A percentile compares a stretch with the other conserved stretches of the same genome.
phyloP scores from a whole-genome alignment of 2,888 invertebrate genomes.

The Brachypalpus laphriformis region DNA sequence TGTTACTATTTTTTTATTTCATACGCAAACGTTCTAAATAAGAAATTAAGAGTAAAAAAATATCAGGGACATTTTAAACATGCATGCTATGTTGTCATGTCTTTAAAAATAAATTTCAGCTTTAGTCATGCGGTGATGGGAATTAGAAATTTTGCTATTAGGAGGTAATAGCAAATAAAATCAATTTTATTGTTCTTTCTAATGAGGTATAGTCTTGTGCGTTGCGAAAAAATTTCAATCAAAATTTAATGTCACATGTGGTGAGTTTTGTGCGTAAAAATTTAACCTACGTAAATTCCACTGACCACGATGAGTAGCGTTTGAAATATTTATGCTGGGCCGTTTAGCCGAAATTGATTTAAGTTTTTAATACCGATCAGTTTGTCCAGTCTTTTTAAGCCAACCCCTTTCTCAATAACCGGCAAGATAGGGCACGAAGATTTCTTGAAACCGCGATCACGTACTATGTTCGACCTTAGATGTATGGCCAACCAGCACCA shows the following conservation, averaged over 20 bases:
- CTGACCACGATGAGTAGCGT: no score
- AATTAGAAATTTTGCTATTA: not conserved
- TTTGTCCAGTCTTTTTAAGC: no score
- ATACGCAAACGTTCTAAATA: not conserved
- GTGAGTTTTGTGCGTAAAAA: not conserved
- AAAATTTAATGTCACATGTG: not conserved
- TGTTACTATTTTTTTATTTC: conserved; percentile 1
- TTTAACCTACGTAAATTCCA: no score
- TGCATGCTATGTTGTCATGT: conserved; percentile 33
- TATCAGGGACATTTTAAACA: not conserved
- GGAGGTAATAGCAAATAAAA: not conserved
- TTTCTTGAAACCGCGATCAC: no score
- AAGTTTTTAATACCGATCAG: no score
- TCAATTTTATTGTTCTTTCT: conserved; percentile 7
- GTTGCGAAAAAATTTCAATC: not conserved
- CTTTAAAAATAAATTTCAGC: conserved; percentile 29
- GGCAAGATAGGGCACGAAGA: no score
- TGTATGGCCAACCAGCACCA: no score
- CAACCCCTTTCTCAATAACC: no score
- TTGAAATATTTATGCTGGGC: no score
- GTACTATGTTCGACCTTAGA: no score
- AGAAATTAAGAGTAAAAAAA: not conserved
- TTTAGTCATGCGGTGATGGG: not conserved
- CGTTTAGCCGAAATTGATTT: no score
- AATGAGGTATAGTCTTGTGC: no score